A percentile compares a stretch with the other conserved stretches of the same genome.
Evolutionary conservation across 1,140 invertebrate species (phyloP).

Genomic region (Trichomalopsis sarcophagae): DNA sequence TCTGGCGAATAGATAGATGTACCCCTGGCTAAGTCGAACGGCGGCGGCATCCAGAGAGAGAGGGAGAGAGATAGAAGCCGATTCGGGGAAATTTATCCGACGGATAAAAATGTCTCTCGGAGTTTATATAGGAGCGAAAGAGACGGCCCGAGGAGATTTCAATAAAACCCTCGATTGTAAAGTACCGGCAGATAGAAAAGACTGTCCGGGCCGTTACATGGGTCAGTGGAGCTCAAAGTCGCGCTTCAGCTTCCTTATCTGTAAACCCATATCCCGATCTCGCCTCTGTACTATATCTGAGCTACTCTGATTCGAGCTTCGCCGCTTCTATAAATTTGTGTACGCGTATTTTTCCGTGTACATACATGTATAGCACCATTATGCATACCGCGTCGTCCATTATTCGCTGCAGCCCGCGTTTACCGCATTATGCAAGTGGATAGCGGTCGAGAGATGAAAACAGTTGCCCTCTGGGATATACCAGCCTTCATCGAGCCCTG

Average conservation of each 20-base stretch:
- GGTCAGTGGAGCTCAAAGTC: conserved; percentile 67
- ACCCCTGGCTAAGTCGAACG: conserved; percentile 45
- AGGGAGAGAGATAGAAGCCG: conserved; percentile 39
- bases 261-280: not conserved
- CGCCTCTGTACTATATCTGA: not conserved
- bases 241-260: conserved; percentile 10
- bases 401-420: not conserved
- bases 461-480: not conserved
- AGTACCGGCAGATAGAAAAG: conserved; percentile 65
- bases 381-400: not conserved
- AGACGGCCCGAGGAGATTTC: conserved; percentile 63
- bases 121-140: conserved; percentile 66
- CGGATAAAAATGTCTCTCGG: conserved; percentile 70
- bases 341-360: not conserved
- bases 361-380: not conserved
- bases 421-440: conserved; percentile 25
- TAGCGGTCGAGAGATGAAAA: not conserved
- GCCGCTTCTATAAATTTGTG: not conserved
- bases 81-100: conserved; percentile 68
- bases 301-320: no score
- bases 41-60: conserved; percentile 20
- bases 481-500: conserved; percentile 1
- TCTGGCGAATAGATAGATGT: conserved; percentile 51
- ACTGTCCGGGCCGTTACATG: conserved; percentile 64
- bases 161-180: conserved; percentile 70